Evolutionary conservation across 2,888 invertebrate species (phyloP), one percentile per base, ranked within the genome.

Genomic region (Tetheella fluctuosa): DNA sequence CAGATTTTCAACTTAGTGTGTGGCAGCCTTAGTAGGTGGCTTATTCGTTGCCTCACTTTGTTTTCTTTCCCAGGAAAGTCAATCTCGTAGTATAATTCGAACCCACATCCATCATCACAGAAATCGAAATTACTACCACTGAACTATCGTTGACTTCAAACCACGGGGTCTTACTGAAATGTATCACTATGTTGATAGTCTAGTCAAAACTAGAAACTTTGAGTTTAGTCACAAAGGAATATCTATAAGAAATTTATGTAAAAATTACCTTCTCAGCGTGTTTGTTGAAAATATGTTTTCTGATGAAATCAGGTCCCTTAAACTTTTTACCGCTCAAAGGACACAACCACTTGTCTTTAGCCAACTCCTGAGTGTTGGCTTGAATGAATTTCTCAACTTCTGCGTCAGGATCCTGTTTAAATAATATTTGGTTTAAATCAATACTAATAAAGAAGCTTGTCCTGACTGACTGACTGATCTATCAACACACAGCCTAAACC

Each of bases 301-400:
- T 95, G 34, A 99, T 99, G 89, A 99, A 99, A 85, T 99, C 99
- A 0, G 99, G 99, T 0, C 99, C 97, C 86, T 99, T 99, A 91
- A 99, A 99, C 86, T 99, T 99, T 88, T 99, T 99, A 0, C 99
- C 99, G 60, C 99, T 99, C 10, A 99, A 91, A 0, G 99, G 99
- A 88, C 99, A 99, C 70, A 99, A 88, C 99, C 99, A 99, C 79
- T 99, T 99, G 85, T 99, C 99, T 84, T 99, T 99, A 0, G 98
- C 97, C 69, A 99, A 83, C 89, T 99, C 99, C 80, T 99, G 98
- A 0, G 99, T 99, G 85, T 99, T 99, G 0, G 98, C 96, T 77
- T 97, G 96, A 17, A 99, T 96, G 85, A 99, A 99, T 85, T 98
- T 98, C 79, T 99, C 99, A 0, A 99, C 97, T 89, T 97, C 98